Conservation (phyloP, 2,797 vertebrate species). For the Microctenopoma stevenorrisi region DNA sequence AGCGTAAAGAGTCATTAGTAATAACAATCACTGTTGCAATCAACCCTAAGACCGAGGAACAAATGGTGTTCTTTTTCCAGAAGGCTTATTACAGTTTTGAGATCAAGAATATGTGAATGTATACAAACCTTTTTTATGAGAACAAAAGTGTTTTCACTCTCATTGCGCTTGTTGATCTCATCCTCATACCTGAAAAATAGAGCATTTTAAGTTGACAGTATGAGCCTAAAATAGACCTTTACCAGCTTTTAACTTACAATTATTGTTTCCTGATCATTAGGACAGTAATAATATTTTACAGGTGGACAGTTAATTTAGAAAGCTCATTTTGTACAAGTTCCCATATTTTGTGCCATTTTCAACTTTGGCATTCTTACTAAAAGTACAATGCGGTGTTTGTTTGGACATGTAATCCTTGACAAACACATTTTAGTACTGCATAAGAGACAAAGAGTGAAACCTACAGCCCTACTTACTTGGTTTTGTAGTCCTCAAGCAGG, state of each 20-base stretch:
- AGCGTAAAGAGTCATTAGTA: constrained; percentile 11
- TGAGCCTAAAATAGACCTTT: background rate
- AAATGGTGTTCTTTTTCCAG: background rate
- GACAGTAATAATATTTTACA: background rate
- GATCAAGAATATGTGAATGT: background rate
- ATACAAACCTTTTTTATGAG: constrained; percentile 92
- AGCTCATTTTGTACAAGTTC: no score
- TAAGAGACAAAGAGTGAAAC: background rate
- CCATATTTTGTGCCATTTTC: no score
- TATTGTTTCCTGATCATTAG: no score
- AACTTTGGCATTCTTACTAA: background rate
- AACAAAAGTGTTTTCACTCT: constrained; percentile 93
- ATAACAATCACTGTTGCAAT: constrained; percentile 18
- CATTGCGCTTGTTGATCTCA: constrained; percentile 90
- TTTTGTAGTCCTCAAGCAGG: constrained; percentile 84
- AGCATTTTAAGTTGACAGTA: background rate
- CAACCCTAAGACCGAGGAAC: background rate
- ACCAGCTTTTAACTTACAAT: background rate
- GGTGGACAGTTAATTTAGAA: no score
- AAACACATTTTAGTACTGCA: background rate
- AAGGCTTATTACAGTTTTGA: constrained; percentile 6
- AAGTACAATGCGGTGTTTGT: background rate
- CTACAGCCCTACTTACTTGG: constrained; percentile 61
- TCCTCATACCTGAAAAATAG: constrained; percentile 88
- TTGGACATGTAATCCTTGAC: background rate